Evolutionary conservation across 1,140 invertebrate species (phyloP), one percentile per base, ranked within the genome.

Genomic region (Cotesia chilonis): DNA sequence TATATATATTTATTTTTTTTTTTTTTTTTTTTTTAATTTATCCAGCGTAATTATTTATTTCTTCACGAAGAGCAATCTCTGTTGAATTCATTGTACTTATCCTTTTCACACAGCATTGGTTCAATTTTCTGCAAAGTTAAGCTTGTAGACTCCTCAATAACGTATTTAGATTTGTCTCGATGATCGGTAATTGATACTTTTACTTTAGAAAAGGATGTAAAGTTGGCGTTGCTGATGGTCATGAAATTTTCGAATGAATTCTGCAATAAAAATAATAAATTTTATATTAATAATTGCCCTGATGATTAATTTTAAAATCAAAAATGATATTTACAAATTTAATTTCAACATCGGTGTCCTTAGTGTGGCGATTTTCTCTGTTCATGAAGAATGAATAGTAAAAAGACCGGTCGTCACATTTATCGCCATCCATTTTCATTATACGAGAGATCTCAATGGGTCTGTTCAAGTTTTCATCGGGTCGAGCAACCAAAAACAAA

Each of bases 101-200:
- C 4, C 9, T 57, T 36, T 12, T 57, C 51, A 55, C 52, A 55
- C 14, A 12, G 10, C 12, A 57, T 37, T 5, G 51, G 28, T n/a
- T 52, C 12, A 5, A 68, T 52, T 36, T 28, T 54, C 28, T 68
- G 20, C 3, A 68, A n/a, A 37, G n/a, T 57, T 5, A 69, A 4
- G 2, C 28, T 59, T 41, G 47, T 12, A 10, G 54, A 69, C 47
- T 69, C 68, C 4, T 69, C 68, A 4, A 69, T 7, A 6, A 59
- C 20, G 14, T 69, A 60, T 4, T 51, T 69, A 0, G 54, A 59
- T 7, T 60, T 47, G 6, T 59, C 14, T 17, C 59, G 37, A 1
- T 10, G 28, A 69, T 69, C 59, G 7, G 3, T 69, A 4, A 60
- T 20, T 37, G 17, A 14, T 3, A 47, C 14, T 14, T 47, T 38